These are phyloP conservation scores for Malaclemys terrapin DNA, from an alignment of 2,113 vertebrate species.

Conservation along the genomic window DNA sequence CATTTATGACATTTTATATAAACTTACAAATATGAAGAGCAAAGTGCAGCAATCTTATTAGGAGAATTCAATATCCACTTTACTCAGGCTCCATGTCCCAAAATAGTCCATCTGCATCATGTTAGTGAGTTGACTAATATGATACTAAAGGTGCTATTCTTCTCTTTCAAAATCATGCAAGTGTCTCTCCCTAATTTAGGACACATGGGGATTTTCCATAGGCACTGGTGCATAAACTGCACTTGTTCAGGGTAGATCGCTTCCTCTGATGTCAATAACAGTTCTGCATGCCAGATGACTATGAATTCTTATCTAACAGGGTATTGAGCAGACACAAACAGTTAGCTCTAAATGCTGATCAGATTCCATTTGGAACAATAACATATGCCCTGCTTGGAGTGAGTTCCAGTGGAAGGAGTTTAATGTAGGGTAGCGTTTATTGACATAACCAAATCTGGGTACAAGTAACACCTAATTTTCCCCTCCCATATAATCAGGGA, in stretches of 20 bases:
- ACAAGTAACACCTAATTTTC: background rate
- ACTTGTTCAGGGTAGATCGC: background rate
- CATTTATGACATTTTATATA: constrained; percentile 29
- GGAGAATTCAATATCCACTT: constrained; percentile 9
- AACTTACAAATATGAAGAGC: constrained; percentile 64
- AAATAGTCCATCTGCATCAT: background rate
- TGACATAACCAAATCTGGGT: background rate
- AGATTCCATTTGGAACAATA: background rate
- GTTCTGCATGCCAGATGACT: background rate
- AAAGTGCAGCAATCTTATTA: constrained; percentile 1
- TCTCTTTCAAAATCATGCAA: background rate
- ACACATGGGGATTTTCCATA: background rate
- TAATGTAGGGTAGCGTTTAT: background rate
- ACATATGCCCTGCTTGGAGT: background rate
- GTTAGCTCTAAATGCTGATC: background rate
- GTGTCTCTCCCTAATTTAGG: background rate
- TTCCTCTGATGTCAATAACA: background rate
- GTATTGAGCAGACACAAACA: background rate
- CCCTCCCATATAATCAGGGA: background rate
- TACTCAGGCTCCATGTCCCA: background rate
- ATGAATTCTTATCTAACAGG: background rate
- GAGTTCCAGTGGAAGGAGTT: background rate
- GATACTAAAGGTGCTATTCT: background rate
- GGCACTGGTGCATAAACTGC: background rate
- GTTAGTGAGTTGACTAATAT: background rate